Conservation (phyloP, 1,140 invertebrate genomes). For the Ostrea denselamellosa region DNA sequence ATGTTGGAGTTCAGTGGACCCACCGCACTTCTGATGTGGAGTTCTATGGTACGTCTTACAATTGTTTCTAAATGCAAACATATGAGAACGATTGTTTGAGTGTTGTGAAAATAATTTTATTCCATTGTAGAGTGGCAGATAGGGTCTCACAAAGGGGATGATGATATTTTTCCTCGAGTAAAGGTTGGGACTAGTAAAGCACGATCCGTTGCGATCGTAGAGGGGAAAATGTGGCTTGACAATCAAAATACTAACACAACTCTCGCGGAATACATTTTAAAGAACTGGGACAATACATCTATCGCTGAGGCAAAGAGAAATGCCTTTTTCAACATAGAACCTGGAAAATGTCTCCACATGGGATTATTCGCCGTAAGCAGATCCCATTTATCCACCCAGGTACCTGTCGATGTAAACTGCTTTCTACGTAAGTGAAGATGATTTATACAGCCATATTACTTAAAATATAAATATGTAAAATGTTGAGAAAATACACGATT, state of each 20-base stretch:
- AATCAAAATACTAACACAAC: constrained; percentile 40
- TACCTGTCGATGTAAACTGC: constrained; percentile 43
- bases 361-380: constrained; percentile 46
- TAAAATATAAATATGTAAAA: no score
- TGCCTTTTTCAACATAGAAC: constrained; percentile 53
- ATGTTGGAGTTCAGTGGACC: not conserved
- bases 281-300: constrained; percentile 31
- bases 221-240: constrained; percentile 52
- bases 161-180: constrained; percentile 53
- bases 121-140: constrained; percentile 54
- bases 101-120: not conserved
- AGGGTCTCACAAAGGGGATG: constrained; percentile 43
- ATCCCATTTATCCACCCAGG: constrained; percentile 42
- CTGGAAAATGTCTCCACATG: constrained; percentile 55
- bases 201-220: constrained; percentile 44
- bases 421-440: constrained; percentile 39
- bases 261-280: constrained; percentile 32
- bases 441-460: not conserved
- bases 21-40: not conserved
- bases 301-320: not conserved
- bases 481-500: no score
- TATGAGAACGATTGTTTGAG: no score
- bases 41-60: not conserved
- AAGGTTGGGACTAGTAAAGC: constrained; percentile 47
- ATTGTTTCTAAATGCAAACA: no score